Evolutionary conservation across 1,140 invertebrate genomes (phyloP).

Genomic region (Nixonia krombeini): DNA sequence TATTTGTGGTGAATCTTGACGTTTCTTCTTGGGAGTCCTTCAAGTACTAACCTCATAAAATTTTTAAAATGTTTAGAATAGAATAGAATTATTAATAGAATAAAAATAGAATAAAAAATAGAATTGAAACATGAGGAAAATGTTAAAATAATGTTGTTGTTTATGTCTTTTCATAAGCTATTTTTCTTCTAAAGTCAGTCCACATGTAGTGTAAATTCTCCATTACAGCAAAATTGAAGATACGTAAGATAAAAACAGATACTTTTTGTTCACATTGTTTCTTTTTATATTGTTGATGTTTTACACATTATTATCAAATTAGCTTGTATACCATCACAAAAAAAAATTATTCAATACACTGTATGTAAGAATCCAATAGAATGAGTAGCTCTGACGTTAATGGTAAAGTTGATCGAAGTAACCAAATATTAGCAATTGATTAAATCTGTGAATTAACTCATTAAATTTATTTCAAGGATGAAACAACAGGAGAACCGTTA

Average conservation of each 20-base stretch:
- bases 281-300: constrained; percentile 25
- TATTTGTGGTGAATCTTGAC: no score
- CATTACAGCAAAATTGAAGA: background rate
- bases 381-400: constrained; percentile 22
- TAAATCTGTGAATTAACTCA: background rate
- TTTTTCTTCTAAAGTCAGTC: constrained; percentile 17
- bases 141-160: constrained; percentile 21
- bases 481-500: constrained; percentile 32
- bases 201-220: background rate
- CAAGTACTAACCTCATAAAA: no score
- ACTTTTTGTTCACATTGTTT: constrained; percentile 12
- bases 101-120: no score
- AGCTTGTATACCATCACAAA: constrained; percentile 17
- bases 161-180: constrained; percentile 8
- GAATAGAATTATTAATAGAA: no score
- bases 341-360: constrained; percentile 29
- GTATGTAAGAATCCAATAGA: constrained; percentile 20
- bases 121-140: constrained; percentile 2
- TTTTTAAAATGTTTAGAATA: no score
- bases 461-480: constrained; percentile 9
- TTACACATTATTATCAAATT: constrained; percentile 35
- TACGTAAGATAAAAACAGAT: constrained; percentile 21
- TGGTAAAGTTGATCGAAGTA: constrained; percentile 13
- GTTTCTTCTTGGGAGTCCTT: no score
- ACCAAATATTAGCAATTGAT: constrained; percentile 7